Conservation (phyloP, 2,797 vertebrate species). For the Cephalopachus bancanus region DNA sequence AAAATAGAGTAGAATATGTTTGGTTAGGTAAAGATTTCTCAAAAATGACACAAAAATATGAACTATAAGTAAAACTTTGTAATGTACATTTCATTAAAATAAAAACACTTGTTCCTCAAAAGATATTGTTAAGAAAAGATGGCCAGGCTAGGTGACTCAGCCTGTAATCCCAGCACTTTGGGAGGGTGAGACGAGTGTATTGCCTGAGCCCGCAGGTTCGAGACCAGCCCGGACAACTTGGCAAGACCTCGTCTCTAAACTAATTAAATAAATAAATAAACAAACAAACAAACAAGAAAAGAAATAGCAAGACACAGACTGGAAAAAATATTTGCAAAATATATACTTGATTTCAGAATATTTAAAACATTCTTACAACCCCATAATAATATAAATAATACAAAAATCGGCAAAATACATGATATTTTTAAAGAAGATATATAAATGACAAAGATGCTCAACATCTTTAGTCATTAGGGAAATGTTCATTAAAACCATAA, state of each 20-base stretch:
- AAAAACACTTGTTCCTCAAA: not conserved
- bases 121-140: not conserved
- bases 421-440: not conserved
- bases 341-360: not conserved
- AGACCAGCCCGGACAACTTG: no score
- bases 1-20: not conserved
- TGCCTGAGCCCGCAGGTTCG: no score
- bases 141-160: no score
- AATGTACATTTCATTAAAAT: not conserved
- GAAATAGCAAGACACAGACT: not conserved
- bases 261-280: no score
- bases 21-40: not conserved
- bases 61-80: not conserved
- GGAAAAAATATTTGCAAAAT: conserved; percentile 8
- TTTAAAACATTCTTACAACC: not conserved
- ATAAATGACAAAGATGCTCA: not conserved
- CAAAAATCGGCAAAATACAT: not conserved
- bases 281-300: not conserved
- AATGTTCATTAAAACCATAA: not conserved
- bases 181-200: no score
- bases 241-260: no score
- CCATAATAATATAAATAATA: not conserved
- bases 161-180: no score
- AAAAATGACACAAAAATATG: not conserved
- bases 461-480: not conserved